Percentiles rank a stretch among this genome's conserved stretches.
These are phyloP conservation scores for Poeciliopsis gracilis DNA, from an alignment of 2,797 vertebrate genomes.

Conservation along the genomic window DNA sequence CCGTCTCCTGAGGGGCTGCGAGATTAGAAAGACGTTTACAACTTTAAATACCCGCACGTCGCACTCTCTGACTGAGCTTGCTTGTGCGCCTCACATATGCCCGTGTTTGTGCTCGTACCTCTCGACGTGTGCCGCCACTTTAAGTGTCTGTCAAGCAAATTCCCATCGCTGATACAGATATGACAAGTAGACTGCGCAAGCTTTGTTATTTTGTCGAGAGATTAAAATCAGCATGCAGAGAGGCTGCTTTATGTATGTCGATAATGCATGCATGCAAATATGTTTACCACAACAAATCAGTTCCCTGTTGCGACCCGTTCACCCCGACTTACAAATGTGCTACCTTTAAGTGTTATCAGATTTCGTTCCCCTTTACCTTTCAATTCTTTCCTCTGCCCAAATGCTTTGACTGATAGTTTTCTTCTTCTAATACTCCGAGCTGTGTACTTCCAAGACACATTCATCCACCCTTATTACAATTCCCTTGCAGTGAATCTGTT, in stretches of 20 bases:
- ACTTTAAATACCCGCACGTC: slow-evolving; percentile 74
- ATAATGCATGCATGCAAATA: slow-evolving; percentile 72
- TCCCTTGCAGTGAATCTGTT: slow-evolving; percentile 61
- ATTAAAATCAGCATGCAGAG: slow-evolving; percentile 67
- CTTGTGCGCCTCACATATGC: slow-evolving; percentile 34
- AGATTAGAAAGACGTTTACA: slow-evolving; percentile 75
- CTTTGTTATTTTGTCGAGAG: slow-evolving; percentile 74
- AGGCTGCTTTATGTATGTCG: slow-evolving; percentile 62
- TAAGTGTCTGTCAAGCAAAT: slow-evolving; percentile 67
- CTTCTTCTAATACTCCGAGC: slow-evolving; percentile 59
- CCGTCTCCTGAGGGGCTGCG: slow-evolving; percentile 73
- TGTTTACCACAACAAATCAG: slow-evolving; percentile 68
- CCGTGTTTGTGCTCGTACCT: slow-evolving; percentile 48
- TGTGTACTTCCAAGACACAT: slow-evolving; percentile 55
- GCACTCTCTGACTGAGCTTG: slow-evolving; percentile 36
- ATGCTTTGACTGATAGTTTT: slow-evolving; percentile 55
- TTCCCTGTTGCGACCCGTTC: slow-evolving; percentile 43
- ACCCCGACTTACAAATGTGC: slow-evolving; percentile 43
- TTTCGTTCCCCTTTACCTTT: slow-evolving; percentile 51
- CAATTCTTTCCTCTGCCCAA: slow-evolving; percentile 51
- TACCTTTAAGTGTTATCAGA: slow-evolving; percentile 57
- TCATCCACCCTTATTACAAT: slow-evolving; percentile 71
- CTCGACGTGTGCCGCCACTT: slow-evolving; percentile 36
- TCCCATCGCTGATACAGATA: slow-evolving; percentile 46
- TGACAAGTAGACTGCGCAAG: slow-evolving; percentile 70